phyloP scores from a whole-genome alignment of 2,113 vertebrate genomes.

The Furnarius figulus region DNA sequence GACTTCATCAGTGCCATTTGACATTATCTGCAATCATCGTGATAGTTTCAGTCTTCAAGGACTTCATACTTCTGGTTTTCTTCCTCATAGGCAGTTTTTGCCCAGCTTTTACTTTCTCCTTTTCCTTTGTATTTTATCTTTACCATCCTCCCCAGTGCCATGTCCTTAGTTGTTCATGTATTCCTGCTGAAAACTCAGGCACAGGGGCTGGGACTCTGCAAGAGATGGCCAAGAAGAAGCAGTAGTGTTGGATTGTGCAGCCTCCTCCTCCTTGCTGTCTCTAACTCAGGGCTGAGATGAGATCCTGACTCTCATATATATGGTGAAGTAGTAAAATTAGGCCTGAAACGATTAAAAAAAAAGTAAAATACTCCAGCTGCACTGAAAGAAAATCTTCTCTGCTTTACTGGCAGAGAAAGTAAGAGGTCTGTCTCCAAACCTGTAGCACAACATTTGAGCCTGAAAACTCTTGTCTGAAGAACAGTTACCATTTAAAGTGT shows the following conservation, averaged over 20 bases:
- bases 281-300: not conserved
- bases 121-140: not conserved
- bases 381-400: not conserved
- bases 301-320: not conserved
- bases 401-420: not conserved
- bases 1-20: not conserved
- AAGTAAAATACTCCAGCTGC: not conserved
- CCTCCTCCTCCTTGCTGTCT: not conserved
- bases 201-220: not conserved
- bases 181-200: not conserved
- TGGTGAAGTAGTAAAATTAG: not conserved
- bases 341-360: not conserved
- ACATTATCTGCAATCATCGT: not conserved
- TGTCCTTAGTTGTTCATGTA: not conserved
- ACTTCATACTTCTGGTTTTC: not conserved
- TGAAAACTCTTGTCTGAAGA: not conserved
- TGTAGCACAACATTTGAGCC: not conserved
- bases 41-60: not conserved
- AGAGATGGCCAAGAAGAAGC: not conserved
- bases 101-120: not conserved
- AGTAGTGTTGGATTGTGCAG: not conserved
- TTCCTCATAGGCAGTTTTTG: not conserved
- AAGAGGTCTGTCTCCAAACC: not conserved
- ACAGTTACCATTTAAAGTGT: not conserved
- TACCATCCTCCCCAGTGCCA: not conserved